Conservation (phyloP, 2,113 vertebrate species). For the Ivindomyrus marchei region DNA sequence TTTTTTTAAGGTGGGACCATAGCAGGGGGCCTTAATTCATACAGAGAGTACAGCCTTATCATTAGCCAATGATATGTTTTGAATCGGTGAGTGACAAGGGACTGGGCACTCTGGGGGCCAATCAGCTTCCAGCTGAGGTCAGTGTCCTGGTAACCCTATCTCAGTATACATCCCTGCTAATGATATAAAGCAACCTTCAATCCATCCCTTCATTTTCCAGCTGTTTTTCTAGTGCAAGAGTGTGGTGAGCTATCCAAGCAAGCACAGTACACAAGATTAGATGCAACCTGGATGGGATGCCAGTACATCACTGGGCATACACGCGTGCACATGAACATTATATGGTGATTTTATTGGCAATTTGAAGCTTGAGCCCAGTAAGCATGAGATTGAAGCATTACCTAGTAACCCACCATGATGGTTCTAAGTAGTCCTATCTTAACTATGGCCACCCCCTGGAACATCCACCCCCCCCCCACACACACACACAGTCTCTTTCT, state of each 20-base stretch:
- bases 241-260: neutral
- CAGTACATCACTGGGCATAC: neutral
- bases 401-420: neutral
- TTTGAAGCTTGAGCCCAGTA: neutral
- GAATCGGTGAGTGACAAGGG: neutral
- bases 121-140: neutral
- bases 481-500: neutral
- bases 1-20: neutral
- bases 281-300: neutral
- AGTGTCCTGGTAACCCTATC: neutral
- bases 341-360: neutral
- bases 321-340: neutral
- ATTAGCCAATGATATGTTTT: neutral
- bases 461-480: neutral
- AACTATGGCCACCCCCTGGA: neutral
- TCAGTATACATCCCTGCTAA: neutral
- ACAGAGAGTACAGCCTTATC: neutral
- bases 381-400: neutral
- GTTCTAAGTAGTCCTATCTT: neutral
- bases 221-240: neutral
- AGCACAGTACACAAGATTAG: neutral
- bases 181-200: neutral
- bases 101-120: neutral
- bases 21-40: neutral
- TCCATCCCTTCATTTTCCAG: neutral